Base-by-base conservation (phyloP, 1,140 invertebrate species). In the Zaprionus gabonicus region DNA sequence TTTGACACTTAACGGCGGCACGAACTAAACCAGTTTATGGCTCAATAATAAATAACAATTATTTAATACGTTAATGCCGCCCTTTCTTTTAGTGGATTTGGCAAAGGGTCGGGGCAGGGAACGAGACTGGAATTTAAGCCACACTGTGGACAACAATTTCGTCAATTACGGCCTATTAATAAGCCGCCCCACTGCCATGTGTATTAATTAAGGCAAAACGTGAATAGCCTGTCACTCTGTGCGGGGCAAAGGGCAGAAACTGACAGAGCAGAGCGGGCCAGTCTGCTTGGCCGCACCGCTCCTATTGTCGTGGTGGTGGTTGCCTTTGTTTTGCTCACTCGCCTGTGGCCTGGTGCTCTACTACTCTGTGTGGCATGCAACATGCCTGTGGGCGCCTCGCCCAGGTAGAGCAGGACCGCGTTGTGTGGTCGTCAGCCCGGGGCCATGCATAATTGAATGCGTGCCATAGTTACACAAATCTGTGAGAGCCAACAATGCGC, bases 11-110 rank as follows among this genome's bases (percentile, higher is more conserved):
- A 59, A 41, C 41, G 73, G 23, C 20, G 69, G 49, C 76, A 58
- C 36, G 23, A 80, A 65, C 75, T 55, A 49, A 69, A 65, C 31
- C 69, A 77, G 63, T 64, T 76, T 72, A 76, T 51, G 66, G 62
- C 63, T 51, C 57, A 80, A 65, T 82, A 76, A 87, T 88, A 88
- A 73, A 81, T 81, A 81, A 81, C 69, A 88, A 84, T 84, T 90
- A 79, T 84, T 74, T 73, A 74, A 76, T 62, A 56, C 63, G 66
- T 44, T 71, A 75, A 71, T 71, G 64, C 55, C 63, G 55, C 20
- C 51, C 38, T 55, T 15, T 76, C 36, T 31, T 20, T 60, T 41
- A 28, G 9, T 15, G 15, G 25, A 17, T 38, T 28, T 3, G 10
- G 44, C 1, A 27, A 23, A 25, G 23, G n/a, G 31, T n/a, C 3